A percentile compares a stretch with the other conserved stretches of the same genome.
Evolutionary conservation across 2,888 invertebrate species (phyloP).

Genomic region (Acleris literana): DNA sequence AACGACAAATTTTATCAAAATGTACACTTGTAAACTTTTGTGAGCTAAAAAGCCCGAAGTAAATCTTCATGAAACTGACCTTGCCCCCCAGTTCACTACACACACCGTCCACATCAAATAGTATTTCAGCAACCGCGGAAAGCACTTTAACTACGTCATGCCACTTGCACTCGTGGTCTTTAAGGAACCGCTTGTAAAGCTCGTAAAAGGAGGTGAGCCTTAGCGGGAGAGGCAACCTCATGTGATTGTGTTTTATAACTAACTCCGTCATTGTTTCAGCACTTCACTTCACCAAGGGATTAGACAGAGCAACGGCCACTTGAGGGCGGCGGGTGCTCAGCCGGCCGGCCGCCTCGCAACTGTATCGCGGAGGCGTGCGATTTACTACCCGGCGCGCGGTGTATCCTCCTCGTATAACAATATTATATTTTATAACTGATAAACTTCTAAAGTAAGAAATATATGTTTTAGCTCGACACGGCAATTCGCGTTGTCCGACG

Average conservation of each 20-base stretch:
- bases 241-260: constrained; percentile 61
- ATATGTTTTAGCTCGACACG: constrained; percentile 3
- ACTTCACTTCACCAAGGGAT: constrained; percentile 48
- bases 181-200: constrained; percentile 75
- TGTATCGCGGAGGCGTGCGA: constrained; percentile 55
- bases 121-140: constrained; percentile 71
- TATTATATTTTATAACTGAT: constrained; percentile 20
- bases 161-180: constrained; percentile 79
- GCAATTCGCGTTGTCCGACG: constrained; percentile 42
- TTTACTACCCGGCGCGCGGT: constrained; percentile 38
- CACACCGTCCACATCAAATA: constrained; percentile 76
- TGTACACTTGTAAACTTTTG: too few relatives aligned
- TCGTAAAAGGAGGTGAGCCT: constrained; percentile 72
- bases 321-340: constrained; percentile 65
- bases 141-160: constrained; percentile 77
- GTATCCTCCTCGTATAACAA: constrained; percentile 28
- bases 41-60: too few relatives aligned
- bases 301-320: constrained; percentile 35
- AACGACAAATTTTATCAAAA: too few relatives aligned
- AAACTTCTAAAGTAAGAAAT: constrained; percentile 2
- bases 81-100: constrained; percentile 71
- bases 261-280: constrained; percentile 67
- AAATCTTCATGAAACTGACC: constrained; percentile 61
- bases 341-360: constrained; percentile 70
- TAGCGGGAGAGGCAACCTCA: constrained; percentile 56